A percentile compares a stretch with the other conserved stretches of the same genome.
phyloP scores from a whole-genome alignment of 2,797 vertebrate genomes.

The Protonibea diacanthus region DNA sequence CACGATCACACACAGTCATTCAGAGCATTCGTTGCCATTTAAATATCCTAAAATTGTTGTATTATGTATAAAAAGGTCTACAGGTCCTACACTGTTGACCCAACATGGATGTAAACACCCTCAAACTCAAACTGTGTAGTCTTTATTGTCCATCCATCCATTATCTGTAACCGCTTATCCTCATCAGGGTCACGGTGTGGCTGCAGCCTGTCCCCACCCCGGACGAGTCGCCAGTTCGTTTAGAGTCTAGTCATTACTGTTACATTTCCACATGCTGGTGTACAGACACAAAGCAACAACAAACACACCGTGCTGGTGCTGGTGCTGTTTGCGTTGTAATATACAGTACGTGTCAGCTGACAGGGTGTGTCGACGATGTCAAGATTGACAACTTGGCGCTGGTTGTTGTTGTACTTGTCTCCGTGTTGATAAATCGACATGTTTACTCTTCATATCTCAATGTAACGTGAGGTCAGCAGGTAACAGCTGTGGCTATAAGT shows the following conservation, averaged over 20 bases:
- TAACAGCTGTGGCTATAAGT: neutral
- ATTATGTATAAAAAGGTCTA: neutral
- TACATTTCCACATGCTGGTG: neutral
- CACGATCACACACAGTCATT: too few species aligned
- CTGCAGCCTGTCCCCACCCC: too few species aligned
- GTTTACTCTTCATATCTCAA: slow-evolving; percentile 30
- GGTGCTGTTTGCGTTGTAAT: neutral
- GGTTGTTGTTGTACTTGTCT: neutral
- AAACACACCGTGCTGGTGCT: too few species aligned
- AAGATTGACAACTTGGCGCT: slow-evolving; percentile 9
- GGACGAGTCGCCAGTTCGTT: too few species aligned
- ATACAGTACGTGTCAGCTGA: neutral
- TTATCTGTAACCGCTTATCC: too few species aligned
- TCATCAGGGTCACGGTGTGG: too few species aligned
- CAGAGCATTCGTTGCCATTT: too few species aligned
- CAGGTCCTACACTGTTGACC: neutral
- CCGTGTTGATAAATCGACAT: slow-evolving; percentile 17
- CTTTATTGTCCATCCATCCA: neutral
- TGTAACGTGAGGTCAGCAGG: slow-evolving; percentile 8
- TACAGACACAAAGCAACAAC: neutral
- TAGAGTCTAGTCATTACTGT: neutral
- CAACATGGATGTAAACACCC: neutral
- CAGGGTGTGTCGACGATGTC: slow-evolving; percentile 27
- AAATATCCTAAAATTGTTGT: too few species aligned
- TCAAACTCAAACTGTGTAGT: neutral